Percentiles rank a stretch among this genome's conserved stretches.
Conservation (phyloP, 2,888 invertebrate species). For the Lasioglossum malachurum region DNA sequence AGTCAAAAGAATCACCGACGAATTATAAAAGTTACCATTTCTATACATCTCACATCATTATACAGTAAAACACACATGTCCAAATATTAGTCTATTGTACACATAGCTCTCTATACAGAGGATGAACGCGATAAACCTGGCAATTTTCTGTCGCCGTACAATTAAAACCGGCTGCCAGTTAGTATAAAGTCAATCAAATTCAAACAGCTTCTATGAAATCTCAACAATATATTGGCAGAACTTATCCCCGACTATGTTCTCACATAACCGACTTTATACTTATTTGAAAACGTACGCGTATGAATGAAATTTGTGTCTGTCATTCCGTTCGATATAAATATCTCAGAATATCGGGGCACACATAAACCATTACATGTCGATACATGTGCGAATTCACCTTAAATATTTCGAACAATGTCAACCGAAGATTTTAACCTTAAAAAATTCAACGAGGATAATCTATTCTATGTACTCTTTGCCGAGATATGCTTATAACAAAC, state of each 20-base stretch:
- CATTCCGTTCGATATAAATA: constrained; percentile 1
- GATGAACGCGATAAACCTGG: constrained; percentile 12
- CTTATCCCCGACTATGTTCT: constrained; percentile 19
- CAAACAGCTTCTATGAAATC: constrained; percentile 22
- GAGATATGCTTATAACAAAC: constrained; percentile 15
- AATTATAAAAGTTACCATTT: constrained; percentile 55
- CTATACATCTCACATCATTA: constrained; percentile 42
- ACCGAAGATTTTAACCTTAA: background rate
- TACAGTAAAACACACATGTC: constrained; percentile 33
- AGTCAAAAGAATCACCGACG: constrained; percentile 7
- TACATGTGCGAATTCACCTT: constrained; percentile 34
- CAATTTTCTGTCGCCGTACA: background rate
- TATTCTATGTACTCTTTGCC: background rate
- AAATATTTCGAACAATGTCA: constrained; percentile 21
- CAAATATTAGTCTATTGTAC: constrained; percentile 32
- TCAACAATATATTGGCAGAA: constrained; percentile 5
- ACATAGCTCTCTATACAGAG: constrained; percentile 11
- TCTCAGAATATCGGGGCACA: constrained; percentile 29
- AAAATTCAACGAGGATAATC: background rate
- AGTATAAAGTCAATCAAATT: constrained; percentile 21
- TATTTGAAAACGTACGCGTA: background rate
- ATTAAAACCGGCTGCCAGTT: constrained; percentile 4
- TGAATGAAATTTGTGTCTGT: constrained; percentile 1
- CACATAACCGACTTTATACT: constrained; percentile 12
- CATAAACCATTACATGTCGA: constrained; percentile 47